Evolutionary conservation across 2,113 vertebrate species (phyloP).

Genomic region (Callipepla squamata): DNA sequence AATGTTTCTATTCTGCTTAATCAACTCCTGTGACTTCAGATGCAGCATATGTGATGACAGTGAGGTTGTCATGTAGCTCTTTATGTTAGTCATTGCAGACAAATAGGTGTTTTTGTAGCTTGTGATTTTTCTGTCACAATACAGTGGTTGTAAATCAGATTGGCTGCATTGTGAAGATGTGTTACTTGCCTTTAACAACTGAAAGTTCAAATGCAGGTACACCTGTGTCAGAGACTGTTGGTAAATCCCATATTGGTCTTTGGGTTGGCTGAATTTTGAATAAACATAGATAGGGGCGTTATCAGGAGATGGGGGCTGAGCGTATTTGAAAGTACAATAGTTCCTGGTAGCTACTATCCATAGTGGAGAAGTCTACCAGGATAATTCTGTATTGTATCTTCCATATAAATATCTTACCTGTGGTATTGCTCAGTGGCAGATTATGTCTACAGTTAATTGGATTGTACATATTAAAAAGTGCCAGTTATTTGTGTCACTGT

Average conservation of each 20-base stretch:
- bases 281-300: not conserved
- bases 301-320: not conserved
- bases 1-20: not conserved
- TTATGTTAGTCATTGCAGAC: not conserved
- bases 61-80: not conserved
- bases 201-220: not conserved
- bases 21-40: not conserved
- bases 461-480: not conserved
- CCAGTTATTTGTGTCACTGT: not conserved
- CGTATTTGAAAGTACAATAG: not conserved
- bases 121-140: not conserved
- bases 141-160: not conserved
- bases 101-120: not conserved
- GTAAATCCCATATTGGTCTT: not conserved
- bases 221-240: not conserved
- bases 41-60: not conserved
- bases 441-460: not conserved
- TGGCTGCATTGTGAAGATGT: not conserved
- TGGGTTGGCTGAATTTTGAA: not conserved
- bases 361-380: not conserved
- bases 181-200: not conserved
- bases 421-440: not conserved
- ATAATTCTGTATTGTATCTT: not conserved
- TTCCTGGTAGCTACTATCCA: not conserved
- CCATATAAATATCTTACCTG: not conserved